Conservation (phyloP, 2,888 invertebrate species). For the Reticulitermes lucifugus region DNA sequence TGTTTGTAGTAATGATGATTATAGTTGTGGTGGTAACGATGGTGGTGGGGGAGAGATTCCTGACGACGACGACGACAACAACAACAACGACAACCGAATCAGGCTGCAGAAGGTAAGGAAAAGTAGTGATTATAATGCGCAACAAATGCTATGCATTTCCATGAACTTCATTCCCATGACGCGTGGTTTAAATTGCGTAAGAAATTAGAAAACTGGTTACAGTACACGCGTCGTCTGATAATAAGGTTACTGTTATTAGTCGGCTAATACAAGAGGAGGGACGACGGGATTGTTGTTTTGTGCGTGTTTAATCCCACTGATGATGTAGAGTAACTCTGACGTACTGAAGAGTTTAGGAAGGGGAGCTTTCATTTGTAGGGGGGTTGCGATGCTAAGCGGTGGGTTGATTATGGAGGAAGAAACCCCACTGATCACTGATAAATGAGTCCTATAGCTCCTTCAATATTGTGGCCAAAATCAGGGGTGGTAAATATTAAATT, state of each 20-base stretch:
- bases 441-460: slow-evolving; percentile 15
- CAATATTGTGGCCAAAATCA: slow-evolving; percentile 2
- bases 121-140: no score
- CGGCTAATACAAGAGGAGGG: not conserved
- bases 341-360: slow-evolving; percentile 10
- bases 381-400: not conserved
- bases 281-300: not conserved
- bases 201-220: no score
- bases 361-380: not conserved
- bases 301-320: not conserved
- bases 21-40: no score
- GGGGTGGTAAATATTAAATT: not conserved
- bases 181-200: no score
- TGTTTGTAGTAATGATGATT: no score
- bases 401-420: not conserved
- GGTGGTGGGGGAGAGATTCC: no score
- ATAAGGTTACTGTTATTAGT: not conserved
- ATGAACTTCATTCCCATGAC: no score
- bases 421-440: slow-evolving; percentile 27
- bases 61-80: no score
- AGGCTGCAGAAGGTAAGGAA: no score
- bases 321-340: not conserved
- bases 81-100: no score
- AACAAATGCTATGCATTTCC: no score
- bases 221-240: no score